phyloP scores from a whole-genome alignment of 2,888 invertebrate species.

The Rhagonycha fulva region DNA sequence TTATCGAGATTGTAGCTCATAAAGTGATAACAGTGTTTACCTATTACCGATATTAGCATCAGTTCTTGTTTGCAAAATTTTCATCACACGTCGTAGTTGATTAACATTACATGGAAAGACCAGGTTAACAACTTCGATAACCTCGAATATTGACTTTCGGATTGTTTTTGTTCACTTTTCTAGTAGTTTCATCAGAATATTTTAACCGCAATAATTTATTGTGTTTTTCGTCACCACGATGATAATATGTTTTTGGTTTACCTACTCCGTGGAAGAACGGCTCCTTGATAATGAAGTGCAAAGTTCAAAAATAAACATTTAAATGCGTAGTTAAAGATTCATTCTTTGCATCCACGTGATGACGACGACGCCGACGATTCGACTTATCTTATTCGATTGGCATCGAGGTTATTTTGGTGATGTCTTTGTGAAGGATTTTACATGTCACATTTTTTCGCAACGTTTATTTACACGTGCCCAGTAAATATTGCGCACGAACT shows the following conservation, averaged over 20 bases:
- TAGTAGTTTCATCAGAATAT: neutral
- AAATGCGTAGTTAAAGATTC: neutral
- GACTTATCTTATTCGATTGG: neutral
- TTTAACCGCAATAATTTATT: neutral
- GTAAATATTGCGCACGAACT: neutral
- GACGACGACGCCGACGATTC: neutral
- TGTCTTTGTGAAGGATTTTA: neutral
- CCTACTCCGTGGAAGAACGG: neutral
- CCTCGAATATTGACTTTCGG: neutral
- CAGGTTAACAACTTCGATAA: slow-evolving; percentile 2
- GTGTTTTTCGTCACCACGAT: neutral
- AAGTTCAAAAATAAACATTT: neutral
- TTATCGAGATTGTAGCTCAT: neutral
- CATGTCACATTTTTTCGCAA: neutral
- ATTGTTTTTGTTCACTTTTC: neutral
- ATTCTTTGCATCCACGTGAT: neutral
- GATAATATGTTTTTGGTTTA: neutral
- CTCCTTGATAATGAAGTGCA: neutral
- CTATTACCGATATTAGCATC: neutral
- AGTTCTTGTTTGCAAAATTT: neutral
- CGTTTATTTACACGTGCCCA: neutral
- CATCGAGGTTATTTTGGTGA: neutral
- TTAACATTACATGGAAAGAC: neutral
- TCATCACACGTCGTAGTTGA: neutral
- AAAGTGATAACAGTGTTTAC: neutral